Evolutionary conservation across 2,797 vertebrate genomes (phyloP), one percentile per base, ranked within the genome.

Genomic region (Lepilemur ruficaudatus): DNA sequence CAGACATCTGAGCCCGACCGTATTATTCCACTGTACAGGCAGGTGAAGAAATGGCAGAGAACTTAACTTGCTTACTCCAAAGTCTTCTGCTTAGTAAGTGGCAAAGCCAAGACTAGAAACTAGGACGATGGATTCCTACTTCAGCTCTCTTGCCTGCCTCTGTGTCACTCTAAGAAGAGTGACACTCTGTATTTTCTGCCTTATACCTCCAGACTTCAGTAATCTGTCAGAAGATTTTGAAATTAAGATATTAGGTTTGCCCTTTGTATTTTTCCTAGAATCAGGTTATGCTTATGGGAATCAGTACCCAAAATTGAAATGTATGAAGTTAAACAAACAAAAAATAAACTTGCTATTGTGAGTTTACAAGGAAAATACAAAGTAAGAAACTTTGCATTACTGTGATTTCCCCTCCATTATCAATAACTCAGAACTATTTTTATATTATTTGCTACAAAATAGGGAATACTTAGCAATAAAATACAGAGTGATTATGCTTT

Each of bases 391-490:
- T 72, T n/a, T 55, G 35, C 1, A 18, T 70, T 43, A 90, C 15
- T 41, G 4, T 79, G 72, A 11, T 59, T 23, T 5, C 30, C 18
- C 41, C 1, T 5, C 48, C 1, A 48, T 41, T 28, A 87, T 35
- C 9, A 32, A 20, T 86, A 57, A 43, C 48, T 92, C 83, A 52
- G 50, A 59, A 65, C 46, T 92, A 86, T 70, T 83, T 93, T 96
- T 88, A n/a, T 65, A 93, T 67, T 67, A 57, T 20, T 55, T 75
- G 78, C 81, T 46, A 91, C 22, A 90, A 84, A 80, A 43, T 38
- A 61, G 32, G 13, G 32, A 96, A 70, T 87, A 83, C 83, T 93
- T 92, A 89, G 61, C 48, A 96, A 90, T 28, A 81, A 92, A 87
- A 83, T 7, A 22, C 38, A 89, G 63, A 41, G 23, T 92, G n/a